Evolutionary conservation across 2,113 vertebrate species (phyloP).

Genomic region (Datnioides undecimradiatus): DNA sequence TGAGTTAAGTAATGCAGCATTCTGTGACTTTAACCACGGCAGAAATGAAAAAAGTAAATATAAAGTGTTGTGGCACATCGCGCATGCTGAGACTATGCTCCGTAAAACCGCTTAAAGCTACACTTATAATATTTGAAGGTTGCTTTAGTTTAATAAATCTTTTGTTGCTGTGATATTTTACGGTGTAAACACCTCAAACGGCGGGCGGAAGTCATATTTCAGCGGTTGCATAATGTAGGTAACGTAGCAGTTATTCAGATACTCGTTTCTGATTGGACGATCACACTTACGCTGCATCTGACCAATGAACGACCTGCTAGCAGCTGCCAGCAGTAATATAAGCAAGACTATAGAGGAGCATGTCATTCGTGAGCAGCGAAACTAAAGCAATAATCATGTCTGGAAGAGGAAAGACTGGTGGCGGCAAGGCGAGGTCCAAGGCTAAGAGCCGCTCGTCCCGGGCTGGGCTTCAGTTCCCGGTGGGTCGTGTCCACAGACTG

Average conservation of each 20-base stretch:
- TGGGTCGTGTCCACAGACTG: slow-evolving; percentile 48
- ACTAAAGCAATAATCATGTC: slow-evolving; percentile 16
- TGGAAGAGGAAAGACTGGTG: slow-evolving; percentile 45
- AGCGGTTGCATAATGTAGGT: too few species aligned
- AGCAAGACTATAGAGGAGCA: rapidly evolving
- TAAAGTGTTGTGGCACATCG: too few species aligned
- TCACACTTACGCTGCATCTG: rapidly evolving
- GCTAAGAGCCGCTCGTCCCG: slow-evolving; percentile 34
- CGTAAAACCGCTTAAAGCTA: too few species aligned
- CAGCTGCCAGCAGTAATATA: not conserved
- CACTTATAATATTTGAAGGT: too few species aligned
- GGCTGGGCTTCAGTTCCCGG: slow-evolving; percentile 48
- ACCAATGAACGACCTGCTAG: not conserved
- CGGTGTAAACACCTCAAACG: not conserved
- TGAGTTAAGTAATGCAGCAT: too few species aligned
- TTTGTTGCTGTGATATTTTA: not conserved
- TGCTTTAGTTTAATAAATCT: too few species aligned
- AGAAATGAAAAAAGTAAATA: too few species aligned
- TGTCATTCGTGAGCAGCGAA: not conserved
- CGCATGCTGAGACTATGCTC: too few species aligned
- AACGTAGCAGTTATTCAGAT: too few species aligned
- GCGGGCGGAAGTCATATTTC: not conserved
- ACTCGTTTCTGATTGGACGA: slow-evolving; percentile 12
- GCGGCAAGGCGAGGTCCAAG: not conserved
- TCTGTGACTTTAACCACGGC: too few species aligned